phyloP scores from a whole-genome alignment of 2,113 vertebrate species.

The Petroica traversi region DNA sequence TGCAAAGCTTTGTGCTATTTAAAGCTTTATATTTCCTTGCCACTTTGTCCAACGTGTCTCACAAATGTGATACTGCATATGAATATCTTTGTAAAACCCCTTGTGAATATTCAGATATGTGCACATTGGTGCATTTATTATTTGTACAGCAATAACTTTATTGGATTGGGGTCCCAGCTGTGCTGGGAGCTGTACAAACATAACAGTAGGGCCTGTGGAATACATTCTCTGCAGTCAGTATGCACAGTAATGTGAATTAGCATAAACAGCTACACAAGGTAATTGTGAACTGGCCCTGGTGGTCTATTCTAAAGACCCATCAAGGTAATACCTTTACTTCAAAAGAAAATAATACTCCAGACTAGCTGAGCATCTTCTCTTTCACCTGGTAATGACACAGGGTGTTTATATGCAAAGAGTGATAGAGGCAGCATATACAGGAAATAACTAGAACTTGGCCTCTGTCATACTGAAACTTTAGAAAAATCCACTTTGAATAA shows the following conservation, averaged over 20 bases:
- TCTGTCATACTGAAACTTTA: neutral
- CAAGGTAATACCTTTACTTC: neutral
- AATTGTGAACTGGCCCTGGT: neutral
- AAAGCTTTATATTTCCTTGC: slow-evolving; percentile 28
- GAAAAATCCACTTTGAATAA: neutral
- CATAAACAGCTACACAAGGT: slow-evolving; percentile 29
- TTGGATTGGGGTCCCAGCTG: slow-evolving; percentile 28
- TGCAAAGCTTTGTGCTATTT: neutral
- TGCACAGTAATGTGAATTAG: neutral
- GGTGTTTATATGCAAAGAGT: neutral
- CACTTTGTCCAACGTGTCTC: slow-evolving; percentile 14
- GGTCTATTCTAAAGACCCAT: neutral
- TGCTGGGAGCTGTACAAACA: neutral
- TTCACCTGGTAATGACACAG: neutral
- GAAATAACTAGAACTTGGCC: neutral
- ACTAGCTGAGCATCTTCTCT: neutral
- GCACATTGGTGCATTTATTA: slow-evolving; percentile 46
- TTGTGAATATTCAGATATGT: slow-evolving; percentile 57
- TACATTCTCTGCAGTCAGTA: neutral
- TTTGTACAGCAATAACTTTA: slow-evolving; percentile 37
- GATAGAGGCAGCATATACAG: neutral
- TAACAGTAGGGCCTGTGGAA: neutral
- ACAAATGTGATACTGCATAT: slow-evolving; percentile 12
- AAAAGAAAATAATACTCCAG: neutral
- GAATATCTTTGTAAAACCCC: slow-evolving; percentile 28